phyloP scores from a whole-genome alignment of 2,113 vertebrate genomes.

The Pycnonotus jocosus region DNA sequence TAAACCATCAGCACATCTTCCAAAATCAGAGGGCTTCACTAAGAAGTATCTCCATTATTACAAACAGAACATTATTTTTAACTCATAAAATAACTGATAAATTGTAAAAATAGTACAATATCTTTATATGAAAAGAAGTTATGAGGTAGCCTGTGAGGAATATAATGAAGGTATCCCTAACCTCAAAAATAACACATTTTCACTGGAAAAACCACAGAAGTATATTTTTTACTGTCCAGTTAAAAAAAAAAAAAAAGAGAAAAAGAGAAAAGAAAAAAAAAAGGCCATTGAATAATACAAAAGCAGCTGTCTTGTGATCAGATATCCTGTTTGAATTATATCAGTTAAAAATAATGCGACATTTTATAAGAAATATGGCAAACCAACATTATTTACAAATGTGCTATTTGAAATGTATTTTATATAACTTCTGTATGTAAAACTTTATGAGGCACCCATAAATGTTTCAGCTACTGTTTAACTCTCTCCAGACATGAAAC shows the following conservation, averaged over 20 bases:
- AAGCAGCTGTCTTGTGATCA: neutral
- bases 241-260: neutral
- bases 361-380: neutral
- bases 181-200: neutral
- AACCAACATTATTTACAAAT: neutral
- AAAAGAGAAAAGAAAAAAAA: neutral
- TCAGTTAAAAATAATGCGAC: neutral
- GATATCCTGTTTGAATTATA: neutral
- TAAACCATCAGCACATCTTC: neutral
- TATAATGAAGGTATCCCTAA: neutral
- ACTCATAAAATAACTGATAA: neutral
- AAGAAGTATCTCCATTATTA: neutral
- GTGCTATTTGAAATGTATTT: neutral
- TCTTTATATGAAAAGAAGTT: neutral
- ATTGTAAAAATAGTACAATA: neutral
- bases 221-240: neutral
- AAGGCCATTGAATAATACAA: neutral
- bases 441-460: neutral
- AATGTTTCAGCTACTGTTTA: neutral
- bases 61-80: neutral
- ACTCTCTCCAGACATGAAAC: neutral
- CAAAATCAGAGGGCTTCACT: neutral
- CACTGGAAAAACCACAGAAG: neutral
- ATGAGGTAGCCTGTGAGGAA: neutral
- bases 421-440: neutral